These are phyloP conservation scores for Brenthis hecate DNA, from an alignment of 2,888 invertebrate genomes.

Conservation along the genomic window DNA sequence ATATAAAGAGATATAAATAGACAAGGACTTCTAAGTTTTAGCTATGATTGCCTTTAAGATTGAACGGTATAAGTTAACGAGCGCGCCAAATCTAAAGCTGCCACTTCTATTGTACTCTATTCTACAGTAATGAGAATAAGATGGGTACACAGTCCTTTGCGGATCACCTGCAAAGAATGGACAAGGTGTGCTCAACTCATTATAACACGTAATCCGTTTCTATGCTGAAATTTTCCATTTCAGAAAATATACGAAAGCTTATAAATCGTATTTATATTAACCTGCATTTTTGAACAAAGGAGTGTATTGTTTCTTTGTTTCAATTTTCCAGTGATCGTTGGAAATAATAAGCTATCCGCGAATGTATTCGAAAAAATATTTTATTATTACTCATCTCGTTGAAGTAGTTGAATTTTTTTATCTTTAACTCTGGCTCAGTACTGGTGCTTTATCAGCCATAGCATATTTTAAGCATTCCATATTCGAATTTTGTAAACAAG, in stretches of 20 bases:
- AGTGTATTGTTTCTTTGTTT: conserved; percentile 39
- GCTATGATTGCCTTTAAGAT: not conserved
- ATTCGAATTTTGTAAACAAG: not conserved
- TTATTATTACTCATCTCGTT: conserved; percentile 29
- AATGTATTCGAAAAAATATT: conserved; percentile 33
- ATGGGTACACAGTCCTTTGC: conserved; percentile 36
- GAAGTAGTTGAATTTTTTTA: conserved; percentile 20
- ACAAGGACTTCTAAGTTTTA: not conserved
- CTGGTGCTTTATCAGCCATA: conserved; percentile 16
- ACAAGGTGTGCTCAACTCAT: conserved; percentile 34
- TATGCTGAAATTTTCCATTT: conserved; percentile 28
- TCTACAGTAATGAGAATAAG: conserved; percentile 36
- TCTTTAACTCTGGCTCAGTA: conserved; percentile 5
- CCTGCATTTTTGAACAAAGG: conserved; percentile 38
- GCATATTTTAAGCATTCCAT: conserved; percentile 12
- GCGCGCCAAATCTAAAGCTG: conserved; percentile 12
- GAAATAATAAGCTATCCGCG: conserved; percentile 34
- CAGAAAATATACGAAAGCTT: conserved; percentile 27
- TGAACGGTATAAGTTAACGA: not conserved
- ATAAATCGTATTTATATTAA: conserved; percentile 32
- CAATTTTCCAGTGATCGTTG: conserved; percentile 38
- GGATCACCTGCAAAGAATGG: conserved; percentile 33
- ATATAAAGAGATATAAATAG: not conserved
- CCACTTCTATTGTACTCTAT: conserved; percentile 30
- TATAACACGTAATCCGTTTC: conserved; percentile 21